Percentiles rank a stretch among this genome's conserved stretches.
phyloP scores from a whole-genome alignment of 2,797 vertebrate species.

The Scolopax rusticola region DNA sequence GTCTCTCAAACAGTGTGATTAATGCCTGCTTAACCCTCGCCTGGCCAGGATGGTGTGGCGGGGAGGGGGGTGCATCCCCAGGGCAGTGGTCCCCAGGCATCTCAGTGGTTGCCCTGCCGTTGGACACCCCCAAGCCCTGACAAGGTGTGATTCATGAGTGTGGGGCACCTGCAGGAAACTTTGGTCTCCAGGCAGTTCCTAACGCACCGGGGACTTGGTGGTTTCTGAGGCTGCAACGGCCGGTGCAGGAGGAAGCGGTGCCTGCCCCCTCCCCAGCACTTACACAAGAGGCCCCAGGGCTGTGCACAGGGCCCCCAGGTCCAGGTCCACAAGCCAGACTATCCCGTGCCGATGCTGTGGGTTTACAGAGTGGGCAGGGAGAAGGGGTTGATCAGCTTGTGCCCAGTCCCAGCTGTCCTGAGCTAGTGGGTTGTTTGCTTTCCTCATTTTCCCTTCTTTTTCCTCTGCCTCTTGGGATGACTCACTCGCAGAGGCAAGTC shows the following conservation, averaged over 20 bases:
- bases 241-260: constrained; percentile 4
- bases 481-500: background rate
- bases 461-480: background rate
- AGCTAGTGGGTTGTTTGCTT: background rate
- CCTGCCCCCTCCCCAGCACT: background rate
- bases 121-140: constrained; percentile 31
- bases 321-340: background rate
- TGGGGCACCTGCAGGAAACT: constrained; percentile 74
- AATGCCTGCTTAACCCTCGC: constrained; percentile 77
- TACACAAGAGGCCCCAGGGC: background rate
- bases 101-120: background rate
- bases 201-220: constrained; percentile 45
- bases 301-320: background rate
- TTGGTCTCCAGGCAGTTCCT: constrained; percentile 58
- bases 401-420: background rate
- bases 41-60: constrained; percentile 4
- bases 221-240: constrained; percentile 78
- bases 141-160: constrained; percentile 74
- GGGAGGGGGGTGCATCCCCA: background rate
- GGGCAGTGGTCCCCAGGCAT: background rate
- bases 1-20: constrained; percentile 74
- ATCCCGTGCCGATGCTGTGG: background rate
- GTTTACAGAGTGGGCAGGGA: background rate
- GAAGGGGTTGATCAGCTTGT: background rate
- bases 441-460: background rate